Conservation (phyloP, 2,113 vertebrate genomes). For the Oncorhynchus mykiss region DNA sequence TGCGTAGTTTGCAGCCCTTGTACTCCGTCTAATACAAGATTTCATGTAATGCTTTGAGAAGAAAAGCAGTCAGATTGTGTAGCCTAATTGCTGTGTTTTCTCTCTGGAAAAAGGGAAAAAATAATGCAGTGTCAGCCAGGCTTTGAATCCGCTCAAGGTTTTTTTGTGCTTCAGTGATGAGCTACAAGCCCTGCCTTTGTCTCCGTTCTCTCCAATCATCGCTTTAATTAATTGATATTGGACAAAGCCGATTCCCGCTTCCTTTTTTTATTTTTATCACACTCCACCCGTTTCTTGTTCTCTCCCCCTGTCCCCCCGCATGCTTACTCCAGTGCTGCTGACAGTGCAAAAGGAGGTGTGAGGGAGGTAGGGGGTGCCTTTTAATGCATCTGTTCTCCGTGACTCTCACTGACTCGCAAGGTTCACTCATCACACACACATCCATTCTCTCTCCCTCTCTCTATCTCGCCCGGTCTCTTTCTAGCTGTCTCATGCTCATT, state of each 20-base stretch:
- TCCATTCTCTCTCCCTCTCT: constrained; percentile 32
- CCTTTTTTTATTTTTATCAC: background rate
- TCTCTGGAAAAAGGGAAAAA: no score
- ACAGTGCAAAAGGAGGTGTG: constrained; percentile 55
- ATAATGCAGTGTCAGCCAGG: no score
- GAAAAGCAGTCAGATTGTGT: no score
- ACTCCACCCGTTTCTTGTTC: background rate
- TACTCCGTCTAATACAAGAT: background rate
- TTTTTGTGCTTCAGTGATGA: no score
- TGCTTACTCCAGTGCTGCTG: constrained; percentile 68
- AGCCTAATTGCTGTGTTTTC: no score
- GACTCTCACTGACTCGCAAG: constrained; percentile 42
- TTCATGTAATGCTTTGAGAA: no score
- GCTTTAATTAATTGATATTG: background rate
- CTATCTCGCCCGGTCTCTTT: constrained; percentile 17
- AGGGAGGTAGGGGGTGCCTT: constrained; percentile 44
- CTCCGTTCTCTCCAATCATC: background rate
- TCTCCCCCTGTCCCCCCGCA: constrained; percentile 43
- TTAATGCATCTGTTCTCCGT: constrained; percentile 67
- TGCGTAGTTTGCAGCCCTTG: background rate
- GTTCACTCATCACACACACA: constrained; percentile 46
- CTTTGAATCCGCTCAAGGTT: no score
- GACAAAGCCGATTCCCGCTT: background rate
- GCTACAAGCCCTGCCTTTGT: background rate
- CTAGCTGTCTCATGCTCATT: constrained; percentile 42